These are phyloP conservation scores for Lithobates pipiens DNA, from an alignment of 2,797 vertebrate genomes.

Conservation along the genomic window DNA sequence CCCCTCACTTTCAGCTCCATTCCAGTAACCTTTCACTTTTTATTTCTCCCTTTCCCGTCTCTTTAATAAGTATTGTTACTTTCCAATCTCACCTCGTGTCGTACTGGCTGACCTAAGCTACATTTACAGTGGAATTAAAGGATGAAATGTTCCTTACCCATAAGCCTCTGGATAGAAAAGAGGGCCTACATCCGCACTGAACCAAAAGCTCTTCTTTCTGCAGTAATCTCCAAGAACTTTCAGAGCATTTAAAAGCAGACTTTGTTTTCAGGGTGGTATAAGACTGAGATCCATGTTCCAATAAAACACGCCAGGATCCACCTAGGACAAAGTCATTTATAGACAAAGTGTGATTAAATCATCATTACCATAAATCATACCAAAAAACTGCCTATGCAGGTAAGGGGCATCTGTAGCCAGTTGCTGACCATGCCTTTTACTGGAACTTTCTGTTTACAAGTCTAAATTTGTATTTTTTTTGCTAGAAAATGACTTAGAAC, in stretches of 20 bases:
- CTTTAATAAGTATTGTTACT: conserved; percentile 29
- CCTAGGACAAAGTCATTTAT: too few species aligned
- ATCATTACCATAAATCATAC: too few species aligned
- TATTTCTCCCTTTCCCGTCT: conserved; percentile 29
- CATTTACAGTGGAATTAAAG: conserved; percentile 47
- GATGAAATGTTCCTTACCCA: conserved; percentile 40
- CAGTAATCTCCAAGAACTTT: neutral
- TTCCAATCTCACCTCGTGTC: conserved; percentile 10
- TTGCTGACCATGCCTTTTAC: too few species aligned
- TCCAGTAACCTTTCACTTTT: conserved; percentile 41
- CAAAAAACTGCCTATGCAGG: too few species aligned
- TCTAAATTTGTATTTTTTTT: too few species aligned
- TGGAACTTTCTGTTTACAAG: too few species aligned
- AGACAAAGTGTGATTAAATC: too few species aligned
- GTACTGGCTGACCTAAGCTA: conserved; percentile 32
- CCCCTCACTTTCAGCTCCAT: neutral
- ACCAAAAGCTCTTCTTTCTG: conserved; percentile 3
- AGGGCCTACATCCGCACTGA: conserved; percentile 8
- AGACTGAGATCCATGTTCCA: neutral
- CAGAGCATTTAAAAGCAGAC: neutral
- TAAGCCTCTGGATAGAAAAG: conserved; percentile 15
- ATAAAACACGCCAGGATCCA: neutral
- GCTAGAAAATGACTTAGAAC: too few species aligned
- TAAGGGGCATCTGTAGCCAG: too few species aligned
- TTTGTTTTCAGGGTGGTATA: neutral